A percentile compares a stretch with the other conserved stretches of the same genome.
Conservation (phyloP, 35 echinoderm and acorn worm species). For the Heliocidaris tuberculata region DNA sequence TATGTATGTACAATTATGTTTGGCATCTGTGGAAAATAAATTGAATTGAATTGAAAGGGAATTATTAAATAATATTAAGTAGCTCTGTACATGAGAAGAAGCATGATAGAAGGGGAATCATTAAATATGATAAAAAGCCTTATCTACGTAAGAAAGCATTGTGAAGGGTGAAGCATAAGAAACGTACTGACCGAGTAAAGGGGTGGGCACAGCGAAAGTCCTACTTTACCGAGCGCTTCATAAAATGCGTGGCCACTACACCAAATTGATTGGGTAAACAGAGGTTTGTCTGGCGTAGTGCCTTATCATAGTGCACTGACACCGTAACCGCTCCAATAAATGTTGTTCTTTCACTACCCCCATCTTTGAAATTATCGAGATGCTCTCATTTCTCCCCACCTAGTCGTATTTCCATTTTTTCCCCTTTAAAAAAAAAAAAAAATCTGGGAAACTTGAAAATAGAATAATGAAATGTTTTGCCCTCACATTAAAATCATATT, state of each 20-base stretch:
- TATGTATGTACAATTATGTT: no score
- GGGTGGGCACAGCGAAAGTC: background rate
- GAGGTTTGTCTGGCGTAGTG: background rate
- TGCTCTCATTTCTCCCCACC: background rate
- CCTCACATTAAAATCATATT: background rate
- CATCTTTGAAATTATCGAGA: background rate
- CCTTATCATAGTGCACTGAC: conserved; percentile 24
- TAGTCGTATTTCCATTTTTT: background rate
- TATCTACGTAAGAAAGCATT: background rate
- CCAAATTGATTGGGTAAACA: conserved; percentile 41
- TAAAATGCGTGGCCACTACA: conserved; percentile 14
- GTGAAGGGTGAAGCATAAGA: background rate
- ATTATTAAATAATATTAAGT: no score
- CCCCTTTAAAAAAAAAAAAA: no score
- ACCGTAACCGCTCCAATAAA: background rate
- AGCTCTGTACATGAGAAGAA: no score
- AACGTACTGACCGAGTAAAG: background rate
- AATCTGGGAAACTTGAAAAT: no score
- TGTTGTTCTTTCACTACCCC: background rate
- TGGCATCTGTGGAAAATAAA: no score
- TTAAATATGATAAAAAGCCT: background rate
- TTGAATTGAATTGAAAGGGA: no score
- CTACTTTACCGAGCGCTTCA: conserved; percentile 7
- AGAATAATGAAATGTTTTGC: no score
- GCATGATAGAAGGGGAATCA: background rate